Base-by-base conservation (phyloP, 2,113 vertebrate species). In the Neotragus moschatus region DNA sequence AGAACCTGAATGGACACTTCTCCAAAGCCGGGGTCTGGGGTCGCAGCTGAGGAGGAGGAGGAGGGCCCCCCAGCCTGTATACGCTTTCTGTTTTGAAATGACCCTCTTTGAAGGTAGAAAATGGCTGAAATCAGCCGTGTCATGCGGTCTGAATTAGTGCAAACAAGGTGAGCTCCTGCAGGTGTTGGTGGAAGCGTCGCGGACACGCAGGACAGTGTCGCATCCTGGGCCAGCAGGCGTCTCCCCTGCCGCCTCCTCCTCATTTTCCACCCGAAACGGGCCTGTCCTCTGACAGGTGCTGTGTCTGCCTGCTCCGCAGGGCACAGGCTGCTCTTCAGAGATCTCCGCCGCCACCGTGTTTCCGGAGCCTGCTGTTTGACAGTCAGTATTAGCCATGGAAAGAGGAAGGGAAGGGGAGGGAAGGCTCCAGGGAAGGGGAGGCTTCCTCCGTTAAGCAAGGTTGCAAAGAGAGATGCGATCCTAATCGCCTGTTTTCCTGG, bases 331-430 rank as follows among this genome's bases (percentile, higher is more conserved):
- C 49, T 51, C 30, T n/a, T 21, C 17, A n/a, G 47, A 53, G 49
- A 36, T 4, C 33, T 7, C 33, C 51, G 5, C 33, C 4, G 0
- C 51, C 4, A 0, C 51, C 0, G 7, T 12, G 4, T 4, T 36
- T 82, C 21, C 2, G 12, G 53, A 55, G 80, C 51, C 33, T 55
- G 80, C 80, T 51, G 47, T 55, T 36, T 23, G 4, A 21, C 49
- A 4, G 19, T n/a, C 49, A 53, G 7, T 55, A 26, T 25, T 21
- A 36, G n/a, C 21, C 12, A 15, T 15, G 51, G 51, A 16, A 36
- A 21, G 51, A 55, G 51, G 33, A 1, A 2, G 23, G 49, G 49
- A 53, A n/a, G 79, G 10, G 49, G 30, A n/a, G 11, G 30, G n/a
- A n/a, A n/a, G 51, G 33, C 79, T 81, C 30, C 1, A 2, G 23